Evolutionary conservation across 2,888 invertebrate genomes (phyloP), one percentile per base, ranked within the genome.

Genomic region (Coleophora flavipennella): DNA sequence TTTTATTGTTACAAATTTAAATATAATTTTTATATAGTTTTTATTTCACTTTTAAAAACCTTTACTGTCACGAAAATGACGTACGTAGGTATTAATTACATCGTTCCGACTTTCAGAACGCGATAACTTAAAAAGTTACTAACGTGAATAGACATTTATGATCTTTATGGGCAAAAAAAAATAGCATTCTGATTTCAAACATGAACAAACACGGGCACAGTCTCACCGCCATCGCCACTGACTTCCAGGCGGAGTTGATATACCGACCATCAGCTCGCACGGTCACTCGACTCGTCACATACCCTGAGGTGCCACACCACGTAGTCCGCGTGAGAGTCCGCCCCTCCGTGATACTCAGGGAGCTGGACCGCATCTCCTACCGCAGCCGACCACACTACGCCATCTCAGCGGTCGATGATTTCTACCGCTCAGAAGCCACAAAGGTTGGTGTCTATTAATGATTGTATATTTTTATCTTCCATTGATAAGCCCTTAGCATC

Each of bases 361-460:
- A 91, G 67, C 86, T 89, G 59, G 90, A 90, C 69, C 87, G 91
- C 67, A 91, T 92, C 69, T 85, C 87, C 54, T 86, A 89, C 71
- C 88, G 88, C 67, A 76, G 86, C 48, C 87, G 91, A 48, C 89
- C 91, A 27, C 71, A 75, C 40, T 61, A 80, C 38, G 87, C 88
- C 46, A 85, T 89, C 57, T 89, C 90, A 45, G 89, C 92, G 56
- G 86, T 90, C 51, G 92, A 92, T 57, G 90, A 91, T 67, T 94
- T 90, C 83, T 91, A 91, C 78, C 91, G 91, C 81, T 92, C 93
- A 53, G 90, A 89, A 64, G 84, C 89, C 55, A 88, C 89, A 57
- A 89, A 89, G 89, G 93, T 93, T 84, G 86, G 39, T 13, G 12
- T 14, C 13, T 6, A 26, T 34, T 28, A 31, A 26, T 11, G 26